Percentiles rank a stretch among this genome's conserved stretches.
These are phyloP conservation scores for Temnothorax ravouxi DNA, from an alignment of 2,888 invertebrate species.

Conservation along the genomic window DNA sequence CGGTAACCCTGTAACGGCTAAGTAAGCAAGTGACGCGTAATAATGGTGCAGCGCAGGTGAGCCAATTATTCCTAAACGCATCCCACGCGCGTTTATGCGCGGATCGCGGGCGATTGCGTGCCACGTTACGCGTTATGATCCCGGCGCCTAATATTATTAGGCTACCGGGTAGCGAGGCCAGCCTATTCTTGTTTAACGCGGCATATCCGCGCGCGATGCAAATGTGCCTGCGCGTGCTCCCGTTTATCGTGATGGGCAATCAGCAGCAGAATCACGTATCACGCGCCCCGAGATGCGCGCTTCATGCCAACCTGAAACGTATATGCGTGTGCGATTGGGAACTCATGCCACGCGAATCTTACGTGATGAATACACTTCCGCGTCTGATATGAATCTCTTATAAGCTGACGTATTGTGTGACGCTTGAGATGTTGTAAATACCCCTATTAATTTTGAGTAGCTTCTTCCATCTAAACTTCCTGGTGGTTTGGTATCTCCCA, in stretches of 20 bases:
- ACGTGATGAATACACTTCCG: slow-evolving; percentile 24
- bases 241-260: slow-evolving; percentile 62
- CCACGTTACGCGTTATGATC: slow-evolving; percentile 66
- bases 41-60: slow-evolving; percentile 61
- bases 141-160: slow-evolving; percentile 69
- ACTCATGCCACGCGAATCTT: slow-evolving; percentile 58
- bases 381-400: background rate
- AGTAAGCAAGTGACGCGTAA: slow-evolving; percentile 40
- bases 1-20: background rate
- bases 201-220: slow-evolving; percentile 45
- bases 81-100: slow-evolving; percentile 61
- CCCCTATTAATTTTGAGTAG: background rate
- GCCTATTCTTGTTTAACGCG: slow-evolving; percentile 65
- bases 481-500: background rate
- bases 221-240: slow-evolving; percentile 3
- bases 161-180: slow-evolving; percentile 65
- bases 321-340: slow-evolving; percentile 15
- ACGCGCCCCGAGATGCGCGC: slow-evolving; percentile 52
- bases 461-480: background rate
- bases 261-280: slow-evolving; percentile 66
- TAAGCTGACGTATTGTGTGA: background rate
- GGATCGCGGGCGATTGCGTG: slow-evolving; percentile 58
- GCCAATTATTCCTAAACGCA: slow-evolving; percentile 63
- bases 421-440: slow-evolving; percentile 3
- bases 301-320: slow-evolving; percentile 51